A percentile compares a stretch with the other conserved stretches of the same genome.
Evolutionary conservation across 2,113 vertebrate genomes (phyloP).

Genomic region (Crotalus helleri): DNA sequence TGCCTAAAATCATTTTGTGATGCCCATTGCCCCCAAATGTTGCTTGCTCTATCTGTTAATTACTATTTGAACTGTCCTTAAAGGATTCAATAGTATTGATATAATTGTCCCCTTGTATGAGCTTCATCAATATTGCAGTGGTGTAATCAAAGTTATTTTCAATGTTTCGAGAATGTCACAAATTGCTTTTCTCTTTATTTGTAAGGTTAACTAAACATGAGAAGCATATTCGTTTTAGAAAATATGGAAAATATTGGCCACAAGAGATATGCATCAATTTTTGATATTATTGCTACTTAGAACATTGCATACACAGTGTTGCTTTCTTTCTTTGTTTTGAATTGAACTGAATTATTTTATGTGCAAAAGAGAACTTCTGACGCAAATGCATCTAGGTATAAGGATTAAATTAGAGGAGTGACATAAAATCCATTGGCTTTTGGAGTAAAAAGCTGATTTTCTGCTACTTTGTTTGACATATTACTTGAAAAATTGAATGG

Average conservation of each 20-base stretch:
- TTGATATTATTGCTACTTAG: not conserved
- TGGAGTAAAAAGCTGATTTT: not conserved
- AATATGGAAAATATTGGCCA: not conserved
- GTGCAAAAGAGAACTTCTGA: not conserved
- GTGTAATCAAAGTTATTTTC: not conserved
- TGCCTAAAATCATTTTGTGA: not conserved
- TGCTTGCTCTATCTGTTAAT: not conserved
- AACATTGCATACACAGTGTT: not conserved
- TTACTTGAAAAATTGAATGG: not conserved
- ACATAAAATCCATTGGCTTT: not conserved
- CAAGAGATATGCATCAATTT: not conserved
- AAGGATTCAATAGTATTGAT: not conserved
- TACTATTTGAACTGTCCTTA: not conserved
- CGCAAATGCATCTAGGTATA: not conserved
- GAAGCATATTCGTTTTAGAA: not conserved
- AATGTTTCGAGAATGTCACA: not conserved
- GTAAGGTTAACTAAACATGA: not conserved
- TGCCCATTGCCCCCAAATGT: not conserved
- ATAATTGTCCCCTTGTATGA: not conserved
- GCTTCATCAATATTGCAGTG: not conserved
- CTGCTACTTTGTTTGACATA: not conserved
- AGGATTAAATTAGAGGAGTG: constrained; percentile 10
- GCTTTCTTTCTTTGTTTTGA: constrained; percentile 1
- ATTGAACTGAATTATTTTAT: not conserved
- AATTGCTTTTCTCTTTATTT: not conserved